Evolutionary conservation across 2,113 vertebrate species (phyloP).

Genomic region (Chauna torquata): DNA sequence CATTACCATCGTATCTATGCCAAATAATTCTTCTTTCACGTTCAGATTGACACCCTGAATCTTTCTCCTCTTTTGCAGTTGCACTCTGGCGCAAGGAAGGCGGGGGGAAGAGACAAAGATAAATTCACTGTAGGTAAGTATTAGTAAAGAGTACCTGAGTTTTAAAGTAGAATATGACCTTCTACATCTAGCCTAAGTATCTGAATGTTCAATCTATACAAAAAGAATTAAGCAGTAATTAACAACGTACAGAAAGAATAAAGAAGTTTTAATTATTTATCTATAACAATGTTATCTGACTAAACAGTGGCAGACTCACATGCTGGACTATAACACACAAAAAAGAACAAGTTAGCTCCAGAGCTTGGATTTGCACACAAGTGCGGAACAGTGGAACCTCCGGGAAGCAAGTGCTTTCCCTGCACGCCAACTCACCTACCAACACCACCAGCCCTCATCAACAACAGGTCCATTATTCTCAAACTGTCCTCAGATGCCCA

Average conservation of each 20-base stretch:
- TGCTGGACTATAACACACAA: background rate
- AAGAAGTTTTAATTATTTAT: background rate
- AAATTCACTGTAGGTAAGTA: background rate
- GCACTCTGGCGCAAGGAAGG: background rate
- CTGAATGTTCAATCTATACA: background rate
- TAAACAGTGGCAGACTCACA: background rate
- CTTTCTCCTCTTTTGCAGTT: background rate
- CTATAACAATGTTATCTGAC: background rate
- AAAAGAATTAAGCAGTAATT: background rate
- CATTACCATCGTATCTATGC: background rate
- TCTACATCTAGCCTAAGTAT: background rate
- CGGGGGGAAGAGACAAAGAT: background rate
- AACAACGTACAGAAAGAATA: background rate
- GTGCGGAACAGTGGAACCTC: background rate
- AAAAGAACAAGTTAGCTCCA: fast-evolving
- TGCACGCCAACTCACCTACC: background rate
- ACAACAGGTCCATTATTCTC: background rate
- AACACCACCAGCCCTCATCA: background rate
- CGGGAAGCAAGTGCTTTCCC: fast-evolving
- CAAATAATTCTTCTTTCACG: background rate
- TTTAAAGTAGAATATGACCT: background rate
- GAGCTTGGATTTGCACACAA: background rate
- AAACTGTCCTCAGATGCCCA: background rate
- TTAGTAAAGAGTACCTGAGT: background rate
- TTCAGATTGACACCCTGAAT: background rate